Evolutionary conservation across 2,888 invertebrate species (phyloP).

Genomic region (Desoria tigrina): DNA sequence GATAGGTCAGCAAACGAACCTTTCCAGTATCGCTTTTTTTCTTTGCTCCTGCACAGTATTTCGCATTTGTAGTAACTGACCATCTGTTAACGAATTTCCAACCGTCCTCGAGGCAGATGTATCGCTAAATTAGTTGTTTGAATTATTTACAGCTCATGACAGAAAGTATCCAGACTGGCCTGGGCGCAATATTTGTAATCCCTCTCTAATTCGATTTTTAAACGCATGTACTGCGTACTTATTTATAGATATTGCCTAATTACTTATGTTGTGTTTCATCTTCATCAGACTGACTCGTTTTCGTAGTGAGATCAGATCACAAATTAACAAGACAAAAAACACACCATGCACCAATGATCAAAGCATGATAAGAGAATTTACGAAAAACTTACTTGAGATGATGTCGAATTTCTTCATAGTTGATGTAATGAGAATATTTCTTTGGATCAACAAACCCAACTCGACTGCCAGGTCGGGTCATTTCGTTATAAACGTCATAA

Average conservation of each 20-base stretch:
- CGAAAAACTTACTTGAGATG: slow-evolving; percentile 67
- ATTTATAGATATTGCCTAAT: too few species aligned
- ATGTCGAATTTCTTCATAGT: slow-evolving; percentile 81
- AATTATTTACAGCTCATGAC: not conserved
- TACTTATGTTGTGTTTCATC: too few species aligned
- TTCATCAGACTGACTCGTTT: not conserved
- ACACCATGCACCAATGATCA: not conserved
- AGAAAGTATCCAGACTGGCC: too few species aligned
- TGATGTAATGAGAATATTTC: slow-evolving; percentile 73
- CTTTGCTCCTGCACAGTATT: slow-evolving; percentile 75
- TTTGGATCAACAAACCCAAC: slow-evolving; percentile 62
- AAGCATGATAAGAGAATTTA: not conserved
- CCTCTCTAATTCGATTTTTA: too few species aligned
- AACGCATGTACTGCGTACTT: too few species aligned
- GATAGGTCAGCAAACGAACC: slow-evolving; percentile 60
- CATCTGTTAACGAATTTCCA: slow-evolving; percentile 64
- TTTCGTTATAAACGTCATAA: slow-evolving; percentile 58
- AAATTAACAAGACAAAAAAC: too few species aligned
- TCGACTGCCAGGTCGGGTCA: slow-evolving; percentile 62
- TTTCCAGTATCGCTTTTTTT: slow-evolving; percentile 78
- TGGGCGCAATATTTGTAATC: too few species aligned
- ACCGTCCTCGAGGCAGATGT: slow-evolving; percentile 17
- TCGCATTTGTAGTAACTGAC: slow-evolving; percentile 78
- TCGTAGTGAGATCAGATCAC: too few species aligned
- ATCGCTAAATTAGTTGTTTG: slow-evolving; percentile 15